Conservation (phyloP, 1,140 invertebrate species). For the Grapholita molesta region DNA sequence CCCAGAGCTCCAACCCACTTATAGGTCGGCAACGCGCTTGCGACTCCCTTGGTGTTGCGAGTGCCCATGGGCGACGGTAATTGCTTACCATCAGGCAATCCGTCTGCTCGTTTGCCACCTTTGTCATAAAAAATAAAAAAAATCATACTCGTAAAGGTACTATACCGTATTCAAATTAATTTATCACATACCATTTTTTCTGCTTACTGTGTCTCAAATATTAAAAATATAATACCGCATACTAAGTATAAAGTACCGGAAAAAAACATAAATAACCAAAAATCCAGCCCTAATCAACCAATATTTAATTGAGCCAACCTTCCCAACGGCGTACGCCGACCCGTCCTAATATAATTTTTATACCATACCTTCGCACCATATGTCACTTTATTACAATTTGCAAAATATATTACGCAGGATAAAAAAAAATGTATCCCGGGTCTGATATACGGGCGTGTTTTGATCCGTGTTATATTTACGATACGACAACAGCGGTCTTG, state of each 20-base stretch:
- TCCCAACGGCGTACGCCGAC: neutral
- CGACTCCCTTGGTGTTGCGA: too few species aligned
- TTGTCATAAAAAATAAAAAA: too few species aligned
- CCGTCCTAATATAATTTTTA: slow-evolving; percentile 5
- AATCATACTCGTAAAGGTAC: too few species aligned
- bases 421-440: slow-evolving; percentile 10
- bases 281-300: neutral
- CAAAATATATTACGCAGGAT: slow-evolving; percentile 6
- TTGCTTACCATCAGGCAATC: too few species aligned
- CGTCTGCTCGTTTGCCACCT: too few species aligned
- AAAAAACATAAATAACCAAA: neutral
- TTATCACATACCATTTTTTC: too few species aligned
- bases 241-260: neutral
- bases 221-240: too few species aligned
- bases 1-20: too few species aligned
- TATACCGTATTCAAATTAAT: too few species aligned
- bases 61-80: too few species aligned
- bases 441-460: slow-evolving; percentile 5
- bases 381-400: slow-evolving; percentile 3
- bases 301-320: neutral
- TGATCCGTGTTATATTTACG: slow-evolving; percentile 6
- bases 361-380: neutral
- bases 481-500: neutral
- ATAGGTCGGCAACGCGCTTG: too few species aligned
- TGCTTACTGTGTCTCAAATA: too few species aligned